Base-by-base conservation (phyloP, 2,797 vertebrate species). In the Fringilla coelebs region DNA sequence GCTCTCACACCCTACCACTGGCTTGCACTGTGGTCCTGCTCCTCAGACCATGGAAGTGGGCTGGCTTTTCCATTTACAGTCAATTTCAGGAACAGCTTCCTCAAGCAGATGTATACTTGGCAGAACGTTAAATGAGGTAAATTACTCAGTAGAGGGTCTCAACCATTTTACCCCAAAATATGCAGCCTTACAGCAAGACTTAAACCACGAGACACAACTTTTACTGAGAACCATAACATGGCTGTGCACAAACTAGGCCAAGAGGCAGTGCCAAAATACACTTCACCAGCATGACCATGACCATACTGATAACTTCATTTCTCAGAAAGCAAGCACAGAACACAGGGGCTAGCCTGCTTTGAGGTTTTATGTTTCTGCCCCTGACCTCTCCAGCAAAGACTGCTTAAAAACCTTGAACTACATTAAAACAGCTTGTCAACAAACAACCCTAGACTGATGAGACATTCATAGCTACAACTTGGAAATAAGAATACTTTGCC, bases 301-400 rank as follows among this genome's bases (percentile, higher is more conserved):
- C 24, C 21, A 25, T 0, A 13, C 0, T 0, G 29, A 25, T 32
- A 72, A 10, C 34, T 49, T 32, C 0, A 1, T 12, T 68, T 29
- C 49, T 54, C 67, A 68, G 32, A 48, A 48, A 68, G 62, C 1
- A 51, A 46, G 43, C 20, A 29, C 11, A 19, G 14, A 58, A 20
- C 10, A 41, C 26, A 51, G 5, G 15, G 10, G 8, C 58, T 46
- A 25, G 26, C 28, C 41, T 16, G 16, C 70, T 34, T 26, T 0
- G 0, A 48, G 17, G 48, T 48, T 32, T 61, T 60, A 4, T 13
- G 20, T 55, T 70, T 73, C 67, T 38, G 55, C 18, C 48, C 65
- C 49, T 61, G 34, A 10, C 15, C 34, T 45, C 49, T 60, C 29
- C 68, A 54, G 40, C 51, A 65, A 84, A 26, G 32, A 34, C 18